Percentiles rank a stretch among this genome's conserved stretches.
Conservation (phyloP, 2,888 invertebrate genomes). For the Hyposoter didymator region DNA sequence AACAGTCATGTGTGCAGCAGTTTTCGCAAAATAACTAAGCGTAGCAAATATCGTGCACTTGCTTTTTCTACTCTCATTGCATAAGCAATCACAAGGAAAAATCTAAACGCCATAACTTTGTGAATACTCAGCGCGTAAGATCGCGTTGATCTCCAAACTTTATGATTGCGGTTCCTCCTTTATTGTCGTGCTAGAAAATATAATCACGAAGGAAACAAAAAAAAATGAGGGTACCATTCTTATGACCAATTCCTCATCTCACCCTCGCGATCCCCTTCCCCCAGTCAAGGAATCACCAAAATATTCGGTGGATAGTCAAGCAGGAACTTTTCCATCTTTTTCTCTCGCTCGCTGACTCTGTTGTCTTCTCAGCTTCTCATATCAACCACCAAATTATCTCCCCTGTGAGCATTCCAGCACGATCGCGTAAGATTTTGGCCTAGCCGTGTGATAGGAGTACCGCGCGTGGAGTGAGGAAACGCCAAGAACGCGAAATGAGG, state of each 20-base stretch:
- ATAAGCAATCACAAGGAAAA: not conserved
- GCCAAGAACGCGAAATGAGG: conserved; percentile 56
- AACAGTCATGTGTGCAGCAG: conserved; percentile 17
- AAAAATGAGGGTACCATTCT: conserved; percentile 52
- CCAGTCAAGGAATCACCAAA: conserved; percentile 40
- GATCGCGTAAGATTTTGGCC: conserved; percentile 64
- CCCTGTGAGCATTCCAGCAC: conserved; percentile 47
- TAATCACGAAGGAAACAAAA: not conserved
- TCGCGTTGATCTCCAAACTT: conserved; percentile 35
- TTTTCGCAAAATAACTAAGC: conserved; percentile 3
- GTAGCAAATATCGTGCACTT: not conserved
- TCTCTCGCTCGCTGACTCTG: not conserved
- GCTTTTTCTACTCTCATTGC: not conserved
- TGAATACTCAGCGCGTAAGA: not conserved
- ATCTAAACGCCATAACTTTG: not conserved
- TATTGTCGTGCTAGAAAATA: conserved; percentile 49
- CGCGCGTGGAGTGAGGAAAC: conserved; percentile 29
- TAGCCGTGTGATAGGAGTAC: conserved; percentile 47
- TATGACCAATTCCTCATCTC: conserved; percentile 44
- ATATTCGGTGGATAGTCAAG: conserved; percentile 43
- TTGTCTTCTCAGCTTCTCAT: not conserved
- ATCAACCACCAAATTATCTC: conserved; percentile 14
- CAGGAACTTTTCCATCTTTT: not conserved
- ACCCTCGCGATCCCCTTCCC: conserved; percentile 35
- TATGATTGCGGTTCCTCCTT: conserved; percentile 63